Base-by-base conservation (phyloP, 2,797 vertebrate genomes). In the Otolemur crassicaudatus region DNA sequence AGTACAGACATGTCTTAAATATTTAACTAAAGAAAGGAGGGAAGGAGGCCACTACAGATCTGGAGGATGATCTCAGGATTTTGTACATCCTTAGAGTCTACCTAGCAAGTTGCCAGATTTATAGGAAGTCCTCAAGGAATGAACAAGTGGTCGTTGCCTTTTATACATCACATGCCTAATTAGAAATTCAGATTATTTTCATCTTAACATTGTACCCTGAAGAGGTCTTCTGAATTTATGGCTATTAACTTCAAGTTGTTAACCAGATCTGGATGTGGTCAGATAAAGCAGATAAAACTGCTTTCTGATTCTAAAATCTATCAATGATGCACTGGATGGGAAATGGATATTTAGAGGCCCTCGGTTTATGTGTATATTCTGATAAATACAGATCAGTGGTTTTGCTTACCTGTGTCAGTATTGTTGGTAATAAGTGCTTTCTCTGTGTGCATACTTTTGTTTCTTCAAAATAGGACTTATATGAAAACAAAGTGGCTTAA, bases 221-320 rank as follows among this genome's bases (percentile, higher is more conserved):
- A 94, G 69, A 86, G 5, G 9, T 40, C 43, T 93, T 92, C 80
- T 82, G 43, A 93, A 90, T 73, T 69, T 91, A 63, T 58, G 69
- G 5, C 19, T 91, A 80, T 76, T 73, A 92, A 69, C 43, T 87
- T 79, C 9, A 58, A 40, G 43, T 73, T 61, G 49, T 87, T 96
- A 61, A 67, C 43, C 58, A 85, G n/a, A 86, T 95, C n/a, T 75
- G 60, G 34, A 70, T 69, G n/a, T 86, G n/a, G 1, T 86, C 85
- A 79, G 17, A 46, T 70, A 79, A 75, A 27, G 43, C 11, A 69
- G 53, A 73, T 23, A 23, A 16, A 82, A 60, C 25, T 65, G 82
- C 67, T 81, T 92, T 58, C 37, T 65, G 49, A 90, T 20, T 46
- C 53, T 90, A n/a, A 76, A 80, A 61, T 73, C 46, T 72, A 6